These are phyloP conservation scores for Drosophila affinis DNA, from an alignment of 2,888 invertebrate species.

Conservation along the genomic window DNA sequence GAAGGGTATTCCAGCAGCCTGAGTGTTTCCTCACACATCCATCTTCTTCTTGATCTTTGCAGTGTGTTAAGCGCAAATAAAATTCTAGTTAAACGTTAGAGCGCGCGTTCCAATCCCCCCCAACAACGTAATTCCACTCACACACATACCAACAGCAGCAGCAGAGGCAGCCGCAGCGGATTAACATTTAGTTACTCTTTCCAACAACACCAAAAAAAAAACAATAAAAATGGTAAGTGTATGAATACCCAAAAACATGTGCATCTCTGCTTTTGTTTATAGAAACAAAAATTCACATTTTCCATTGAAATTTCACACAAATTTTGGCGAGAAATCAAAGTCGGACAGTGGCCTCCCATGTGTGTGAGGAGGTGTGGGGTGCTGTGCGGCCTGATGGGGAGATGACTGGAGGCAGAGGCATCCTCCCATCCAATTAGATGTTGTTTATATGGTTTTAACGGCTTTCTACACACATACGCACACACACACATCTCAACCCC, in stretches of 20 bases:
- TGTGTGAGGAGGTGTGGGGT: constrained; percentile 15
- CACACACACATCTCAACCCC: constrained; percentile 24
- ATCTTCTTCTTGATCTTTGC: constrained; percentile 66
- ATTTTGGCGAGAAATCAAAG: constrained; percentile 48
- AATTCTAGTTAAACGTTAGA: constrained; percentile 56
- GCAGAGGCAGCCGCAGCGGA: constrained; percentile 68
- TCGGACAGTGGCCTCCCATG: constrained; percentile 36
- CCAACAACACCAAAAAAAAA: constrained; percentile 43
- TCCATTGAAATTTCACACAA: constrained; percentile 53
- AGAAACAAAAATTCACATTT: constrained; percentile 56
- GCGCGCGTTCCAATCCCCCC: constrained; percentile 60
- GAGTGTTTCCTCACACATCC: constrained; percentile 14
- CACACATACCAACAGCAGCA: constrained; percentile 68
- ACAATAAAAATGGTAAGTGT: constrained; percentile 74
- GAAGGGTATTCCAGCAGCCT: constrained; percentile 17
- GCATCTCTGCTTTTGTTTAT: constrained; percentile 35
- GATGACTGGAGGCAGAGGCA: constrained; percentile 14
- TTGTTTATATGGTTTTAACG: constrained; percentile 52
- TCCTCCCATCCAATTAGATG: constrained; percentile 46
- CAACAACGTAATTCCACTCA: constrained; percentile 67
- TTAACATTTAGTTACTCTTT: constrained; percentile 74
- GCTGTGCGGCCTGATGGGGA: constrained; percentile 9
- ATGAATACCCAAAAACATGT: constrained; percentile 32
- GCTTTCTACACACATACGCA: constrained; percentile 31
- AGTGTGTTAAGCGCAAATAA: constrained; percentile 62